Evolutionary conservation across 1,140 invertebrate genomes (phyloP).

Genomic region (Caerostris darwini): DNA sequence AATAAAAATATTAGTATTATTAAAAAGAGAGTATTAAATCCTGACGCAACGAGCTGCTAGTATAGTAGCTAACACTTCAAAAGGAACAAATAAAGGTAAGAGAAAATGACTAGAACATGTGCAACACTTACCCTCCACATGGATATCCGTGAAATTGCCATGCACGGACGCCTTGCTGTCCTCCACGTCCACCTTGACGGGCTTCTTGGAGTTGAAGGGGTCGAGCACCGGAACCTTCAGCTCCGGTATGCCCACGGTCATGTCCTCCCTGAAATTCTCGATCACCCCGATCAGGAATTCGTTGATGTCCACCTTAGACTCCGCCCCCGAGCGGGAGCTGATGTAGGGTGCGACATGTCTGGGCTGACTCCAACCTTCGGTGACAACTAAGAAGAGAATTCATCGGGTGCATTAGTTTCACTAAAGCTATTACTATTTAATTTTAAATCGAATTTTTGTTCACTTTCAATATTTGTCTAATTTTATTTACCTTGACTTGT

Average conservation of each 20-base stretch:
- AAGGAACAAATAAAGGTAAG: not conserved
- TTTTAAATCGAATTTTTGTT: no score
- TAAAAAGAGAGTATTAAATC: no score
- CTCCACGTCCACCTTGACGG: slow-evolving; percentile 60
- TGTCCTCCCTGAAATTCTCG: slow-evolving; percentile 76
- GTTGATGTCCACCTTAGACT: slow-evolving; percentile 47
- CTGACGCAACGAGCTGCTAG: no score
- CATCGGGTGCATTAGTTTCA: not conserved
- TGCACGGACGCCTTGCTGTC: slow-evolving; percentile 56
- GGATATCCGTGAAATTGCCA: slow-evolving; percentile 64
- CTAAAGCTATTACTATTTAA: no score
- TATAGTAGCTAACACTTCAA: no score
- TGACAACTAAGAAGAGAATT: not conserved
- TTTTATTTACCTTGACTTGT: not conserved
- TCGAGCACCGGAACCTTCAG: slow-evolving; percentile 73
- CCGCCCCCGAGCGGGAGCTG: not conserved
- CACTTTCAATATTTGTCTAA: not conserved
- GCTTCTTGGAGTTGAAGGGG: slow-evolving; percentile 62
- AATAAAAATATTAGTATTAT: no score
- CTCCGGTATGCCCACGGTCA: slow-evolving; percentile 57
- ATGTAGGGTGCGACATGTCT: not conserved
- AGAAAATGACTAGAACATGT: not conserved
- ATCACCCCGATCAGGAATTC: slow-evolving; percentile 71
- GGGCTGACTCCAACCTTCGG: slow-evolving; percentile 18
- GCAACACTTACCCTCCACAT: slow-evolving; percentile 47